Evolutionary conservation across 2,113 vertebrate species (phyloP), one percentile per base, ranked within the genome.

Genomic region (Panthera uncia): DNA sequence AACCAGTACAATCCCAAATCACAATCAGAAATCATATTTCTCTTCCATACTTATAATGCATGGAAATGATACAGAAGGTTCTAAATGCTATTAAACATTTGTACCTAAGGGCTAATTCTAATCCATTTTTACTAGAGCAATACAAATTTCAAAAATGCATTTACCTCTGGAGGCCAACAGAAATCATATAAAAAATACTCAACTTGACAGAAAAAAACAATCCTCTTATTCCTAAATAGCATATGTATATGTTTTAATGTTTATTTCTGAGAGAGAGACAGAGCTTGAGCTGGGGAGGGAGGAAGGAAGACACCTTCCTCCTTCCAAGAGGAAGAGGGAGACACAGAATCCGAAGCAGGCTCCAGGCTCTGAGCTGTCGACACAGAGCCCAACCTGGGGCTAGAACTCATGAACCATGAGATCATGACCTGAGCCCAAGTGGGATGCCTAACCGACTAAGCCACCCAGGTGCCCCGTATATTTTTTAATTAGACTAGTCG

Each of bases 31-130:
- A 79, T 66, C 38, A 7, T 31, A n/a, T 61, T 95, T 92, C 69
- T 95, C 65, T 91, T 71, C 85, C 69, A 61, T 45, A 83, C 8
- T 86, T 85, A 83, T 21, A 8, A 80, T 57, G 29, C 15, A 79
- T 81, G 50, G 18, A 14, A 93, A 96, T 45, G 15, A 92, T 89
- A 92, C 61, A 95, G n/a, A 38, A 89, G 27, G n/a, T 83, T 91
- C 65, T 93, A 83, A 91, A 96, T 82, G 66, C 36, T 82, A 82
- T 57, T 71, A 89, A 95, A 84, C n/a, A 83, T 50, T 69, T 95
- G 69, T 81, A 89, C 1, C 61, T 84, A 96, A 94, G 36, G 69
- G 41, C 19, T 71, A 81, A 94, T 83, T 82, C 73, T 81, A 93
- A 78, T 63, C 65, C 16, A 78, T 33, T 95, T 85, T 87, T 36